These are phyloP conservation scores for Mongoloraphidia duomilia DNA, from an alignment of 2,888 invertebrate genomes.

Conservation along the genomic window DNA sequence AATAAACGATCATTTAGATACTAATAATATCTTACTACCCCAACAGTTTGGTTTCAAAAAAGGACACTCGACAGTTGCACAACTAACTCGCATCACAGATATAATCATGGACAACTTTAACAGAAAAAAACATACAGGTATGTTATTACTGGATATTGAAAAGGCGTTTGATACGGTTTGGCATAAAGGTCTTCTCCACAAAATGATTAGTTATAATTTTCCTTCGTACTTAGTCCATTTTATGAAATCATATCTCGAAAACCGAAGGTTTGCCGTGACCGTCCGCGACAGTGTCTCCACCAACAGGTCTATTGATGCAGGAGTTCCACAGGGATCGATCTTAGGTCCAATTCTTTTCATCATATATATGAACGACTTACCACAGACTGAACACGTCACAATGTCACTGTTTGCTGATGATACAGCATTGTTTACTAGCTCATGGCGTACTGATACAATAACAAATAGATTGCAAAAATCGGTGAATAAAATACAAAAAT, in stretches of 20 bases:
- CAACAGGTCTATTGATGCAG: constrained; percentile 11
- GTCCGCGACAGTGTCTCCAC: constrained; percentile 8
- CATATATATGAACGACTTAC: constrained; percentile 15
- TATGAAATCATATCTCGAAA: constrained; percentile 13
- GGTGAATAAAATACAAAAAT: constrained; percentile 1
- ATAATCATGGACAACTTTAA: constrained; percentile 13
- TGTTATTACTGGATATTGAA: constrained; percentile 18
- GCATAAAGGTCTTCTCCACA: constrained; percentile 16
- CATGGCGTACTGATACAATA: background rate
- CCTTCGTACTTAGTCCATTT: constrained; percentile 12
- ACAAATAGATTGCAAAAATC: background rate
- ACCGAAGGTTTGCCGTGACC: constrained; percentile 13
- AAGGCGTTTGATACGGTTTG: constrained; percentile 20
- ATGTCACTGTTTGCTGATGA: constrained; percentile 9
- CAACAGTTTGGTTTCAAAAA: constrained; percentile 20
- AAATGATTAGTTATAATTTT: constrained; percentile 11
- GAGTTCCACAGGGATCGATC: constrained; percentile 17
- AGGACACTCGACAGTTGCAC: constrained; percentile 17
- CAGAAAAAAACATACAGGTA: constrained; percentile 13
- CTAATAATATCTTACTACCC: constrained; percentile 6
- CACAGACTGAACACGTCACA: constrained; percentile 6
- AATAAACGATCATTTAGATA: constrained; percentile 5
- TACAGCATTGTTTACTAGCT: constrained; percentile 10
- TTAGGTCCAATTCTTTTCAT: constrained; percentile 13
- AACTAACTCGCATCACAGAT: constrained; percentile 17